phyloP scores from a whole-genome alignment of 2,888 invertebrate species.

The Tethea ocularis region DNA sequence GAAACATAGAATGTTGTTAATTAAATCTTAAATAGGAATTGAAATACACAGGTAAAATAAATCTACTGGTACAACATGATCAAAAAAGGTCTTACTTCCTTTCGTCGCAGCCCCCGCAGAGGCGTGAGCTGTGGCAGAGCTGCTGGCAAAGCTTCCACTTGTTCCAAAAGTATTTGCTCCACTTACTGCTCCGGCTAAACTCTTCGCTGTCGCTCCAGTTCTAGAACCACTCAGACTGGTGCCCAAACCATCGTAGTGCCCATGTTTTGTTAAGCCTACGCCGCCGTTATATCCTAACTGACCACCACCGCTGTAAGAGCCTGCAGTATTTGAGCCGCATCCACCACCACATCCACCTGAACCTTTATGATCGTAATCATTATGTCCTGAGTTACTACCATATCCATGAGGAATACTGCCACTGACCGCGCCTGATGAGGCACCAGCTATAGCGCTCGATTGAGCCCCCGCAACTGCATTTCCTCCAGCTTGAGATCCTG shows the following conservation, averaged over 20 bases:
- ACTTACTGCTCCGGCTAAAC: conserved; percentile 47
- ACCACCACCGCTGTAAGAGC: conserved; percentile 26
- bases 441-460: conserved; percentile 47
- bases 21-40: too few species aligned
- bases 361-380: conserved; percentile 30
- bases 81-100: conserved; percentile 58
- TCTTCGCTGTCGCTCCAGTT: conserved; percentile 50
- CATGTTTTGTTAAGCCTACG: conserved; percentile 23
- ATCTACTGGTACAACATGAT: neutral
- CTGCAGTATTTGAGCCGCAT: conserved; percentile 41
- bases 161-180: conserved; percentile 36
- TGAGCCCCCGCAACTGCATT: conserved; percentile 28
- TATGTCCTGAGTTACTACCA: conserved; percentile 22
- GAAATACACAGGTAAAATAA: neutral
- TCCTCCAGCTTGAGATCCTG: conserved; percentile 25
- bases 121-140: conserved; percentile 66
- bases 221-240: conserved; percentile 27
- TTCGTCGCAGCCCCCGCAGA: conserved; percentile 62
- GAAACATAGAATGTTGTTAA: too few species aligned
- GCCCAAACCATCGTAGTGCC: conserved; percentile 25
- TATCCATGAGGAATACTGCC: conserved; percentile 23
- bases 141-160: conserved; percentile 60
- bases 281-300: conserved; percentile 25
- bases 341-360: conserved; percentile 49
- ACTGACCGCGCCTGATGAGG: conserved; percentile 38